Percentiles rank a stretch among this genome's conserved stretches.
Evolutionary conservation across 2,888 invertebrate genomes (phyloP).

Genomic region (Incurvaria masculella): DNA sequence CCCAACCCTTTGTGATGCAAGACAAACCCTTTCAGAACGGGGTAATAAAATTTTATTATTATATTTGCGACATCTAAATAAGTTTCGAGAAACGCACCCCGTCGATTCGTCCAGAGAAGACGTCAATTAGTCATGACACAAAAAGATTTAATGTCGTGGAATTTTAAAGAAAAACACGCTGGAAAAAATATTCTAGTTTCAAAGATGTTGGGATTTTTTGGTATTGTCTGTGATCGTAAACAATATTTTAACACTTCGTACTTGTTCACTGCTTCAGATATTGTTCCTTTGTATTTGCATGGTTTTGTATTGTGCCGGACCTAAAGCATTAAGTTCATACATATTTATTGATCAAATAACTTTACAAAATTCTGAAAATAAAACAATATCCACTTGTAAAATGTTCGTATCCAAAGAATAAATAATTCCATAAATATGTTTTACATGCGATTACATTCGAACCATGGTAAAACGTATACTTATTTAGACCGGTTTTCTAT

Average conservation of each 20-base stretch:
- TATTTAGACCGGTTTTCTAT: too few species aligned
- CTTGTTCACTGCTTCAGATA: too few species aligned
- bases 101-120: conserved; percentile 29
- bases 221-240: conserved; percentile 34
- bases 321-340: too few species aligned
- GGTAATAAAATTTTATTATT: conserved; percentile 54
- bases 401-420: too few species aligned
- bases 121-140: conserved; percentile 49
- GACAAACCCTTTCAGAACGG: conserved; percentile 52
- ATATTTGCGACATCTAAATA: conserved; percentile 48
- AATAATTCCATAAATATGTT: too few species aligned
- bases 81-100: conserved; percentile 40
- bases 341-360: too few species aligned
- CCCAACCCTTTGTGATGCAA: conserved; percentile 44
- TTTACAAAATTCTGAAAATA: too few species aligned
- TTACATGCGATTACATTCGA: too few species aligned
- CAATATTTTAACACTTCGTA: conserved; percentile 45
- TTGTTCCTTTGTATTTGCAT: too few species aligned
- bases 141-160: conserved; percentile 32
- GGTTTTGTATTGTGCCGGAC: too few species aligned
- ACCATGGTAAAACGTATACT: too few species aligned
- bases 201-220: conserved; percentile 30
- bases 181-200: not conserved
- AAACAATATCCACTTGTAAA: too few species aligned
- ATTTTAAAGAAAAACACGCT: conserved; percentile 12